Percentiles rank a stretch among this genome's conserved stretches.
Conservation (phyloP, 2,797 vertebrate species). For the Coregonus ussuriensis region DNA sequence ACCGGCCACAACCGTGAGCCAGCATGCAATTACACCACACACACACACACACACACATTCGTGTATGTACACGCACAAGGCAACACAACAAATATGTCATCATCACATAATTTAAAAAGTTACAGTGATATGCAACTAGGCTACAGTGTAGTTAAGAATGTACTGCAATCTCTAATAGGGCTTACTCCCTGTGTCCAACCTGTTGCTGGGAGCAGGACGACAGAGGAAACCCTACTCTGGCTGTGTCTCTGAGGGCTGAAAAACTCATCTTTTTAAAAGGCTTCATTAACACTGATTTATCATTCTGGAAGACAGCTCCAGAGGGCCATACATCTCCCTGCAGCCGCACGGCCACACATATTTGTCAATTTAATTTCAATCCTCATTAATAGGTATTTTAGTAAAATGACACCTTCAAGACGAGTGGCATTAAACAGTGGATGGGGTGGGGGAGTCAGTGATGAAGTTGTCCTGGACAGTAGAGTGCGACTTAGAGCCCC, state of each 20-base stretch:
- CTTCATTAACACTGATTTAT: constrained; percentile 35
- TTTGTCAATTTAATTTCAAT: constrained; percentile 41
- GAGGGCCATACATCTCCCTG: neutral
- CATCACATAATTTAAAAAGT: neutral
- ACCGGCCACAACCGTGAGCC: constrained; percentile 4
- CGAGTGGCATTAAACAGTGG: neutral
- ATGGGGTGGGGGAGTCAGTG: neutral
- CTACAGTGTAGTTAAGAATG: neutral
- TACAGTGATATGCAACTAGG: neutral
- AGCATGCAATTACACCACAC: constrained; percentile 24
- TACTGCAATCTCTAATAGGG: neutral
- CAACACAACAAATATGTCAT: constrained; percentile 2
- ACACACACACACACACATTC: neutral
- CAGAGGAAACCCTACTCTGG: neutral
- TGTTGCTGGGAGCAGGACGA: neutral
- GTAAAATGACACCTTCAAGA: constrained; percentile 47
- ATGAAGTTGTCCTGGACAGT: neutral
- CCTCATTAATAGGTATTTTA: constrained; percentile 48
- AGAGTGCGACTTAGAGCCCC: neutral
- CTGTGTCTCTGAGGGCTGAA: constrained; percentile 16
- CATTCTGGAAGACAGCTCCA: constrained; percentile 8
- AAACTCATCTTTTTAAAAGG: constrained; percentile 43
- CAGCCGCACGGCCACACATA: constrained; percentile 21
- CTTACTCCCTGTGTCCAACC: neutral
- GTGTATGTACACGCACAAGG: neutral